Conservation (phyloP, 2,113 vertebrate species). For the Phoxinus phoxinus region DNA sequence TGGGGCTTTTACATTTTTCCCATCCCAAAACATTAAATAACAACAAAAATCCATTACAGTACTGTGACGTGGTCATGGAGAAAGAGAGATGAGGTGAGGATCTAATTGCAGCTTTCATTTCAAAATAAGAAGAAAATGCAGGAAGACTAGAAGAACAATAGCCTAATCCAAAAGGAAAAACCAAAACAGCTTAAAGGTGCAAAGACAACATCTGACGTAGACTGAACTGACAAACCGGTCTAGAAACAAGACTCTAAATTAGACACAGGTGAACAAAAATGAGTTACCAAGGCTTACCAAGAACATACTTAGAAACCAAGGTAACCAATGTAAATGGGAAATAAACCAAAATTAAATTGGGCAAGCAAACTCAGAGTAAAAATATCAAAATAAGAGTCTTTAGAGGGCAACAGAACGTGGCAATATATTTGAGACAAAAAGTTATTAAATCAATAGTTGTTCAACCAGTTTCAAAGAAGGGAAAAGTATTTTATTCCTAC, state of each 20-base stretch:
- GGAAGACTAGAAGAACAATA: neutral
- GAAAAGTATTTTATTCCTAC: too few relatives aligned
- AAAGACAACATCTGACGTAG: neutral
- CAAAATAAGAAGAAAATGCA: neutral
- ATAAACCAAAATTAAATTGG: neutral
- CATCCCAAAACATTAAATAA: neutral
- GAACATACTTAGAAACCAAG: neutral
- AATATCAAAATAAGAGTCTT: too few relatives aligned
- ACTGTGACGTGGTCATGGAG: too few relatives aligned
- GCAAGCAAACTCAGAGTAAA: neutral
- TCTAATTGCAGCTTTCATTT: neutral
- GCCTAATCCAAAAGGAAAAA: neutral
- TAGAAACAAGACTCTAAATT: neutral
- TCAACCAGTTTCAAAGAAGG: too few relatives aligned
- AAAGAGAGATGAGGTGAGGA: too few relatives aligned
- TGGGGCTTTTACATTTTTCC: too few relatives aligned
- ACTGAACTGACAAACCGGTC: neutral
- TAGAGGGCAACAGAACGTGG: too few relatives aligned
- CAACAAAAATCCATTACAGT: neutral
- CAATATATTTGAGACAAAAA: too few relatives aligned
- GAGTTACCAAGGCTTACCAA: neutral
- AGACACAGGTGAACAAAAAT: constrained; percentile 2
- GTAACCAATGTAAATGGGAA: neutral
- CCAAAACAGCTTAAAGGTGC: neutral
- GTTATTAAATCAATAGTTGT: too few relatives aligned